These are phyloP conservation scores for Leptinotarsa rubiginosa DNA, from an alignment of 2,888 invertebrate genomes.

Conservation along the genomic window DNA sequence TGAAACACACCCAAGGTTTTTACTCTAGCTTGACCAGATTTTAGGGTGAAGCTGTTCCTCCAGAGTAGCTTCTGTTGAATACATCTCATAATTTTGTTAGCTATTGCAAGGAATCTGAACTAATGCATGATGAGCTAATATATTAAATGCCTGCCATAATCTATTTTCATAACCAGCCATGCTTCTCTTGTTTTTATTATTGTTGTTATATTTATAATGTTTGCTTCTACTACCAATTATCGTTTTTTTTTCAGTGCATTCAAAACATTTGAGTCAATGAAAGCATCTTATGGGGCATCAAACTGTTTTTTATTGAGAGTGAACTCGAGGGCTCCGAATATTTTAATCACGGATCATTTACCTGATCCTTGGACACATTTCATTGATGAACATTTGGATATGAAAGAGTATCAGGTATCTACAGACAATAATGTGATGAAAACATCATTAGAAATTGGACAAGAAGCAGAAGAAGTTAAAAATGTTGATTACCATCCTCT, in stretches of 20 bases:
- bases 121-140: too few species aligned
- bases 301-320: slow-evolving; percentile 91
- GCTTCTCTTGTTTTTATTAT: slow-evolving; percentile 5
- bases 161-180: too few species aligned
- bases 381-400: slow-evolving; percentile 70
- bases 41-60: too few species aligned
- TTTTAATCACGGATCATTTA: slow-evolving; percentile 69
- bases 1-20: too few species aligned
- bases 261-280: slow-evolving; percentile 84
- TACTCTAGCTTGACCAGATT: too few species aligned
- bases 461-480: slow-evolving; percentile 66
- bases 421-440: slow-evolving; percentile 56
- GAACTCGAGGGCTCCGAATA: slow-evolving; percentile 80
- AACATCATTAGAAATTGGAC: slow-evolving; percentile 67
- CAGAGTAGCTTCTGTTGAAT: too few species aligned
- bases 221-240: not conserved
- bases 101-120: too few species aligned
- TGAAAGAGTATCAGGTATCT: slow-evolving; percentile 48
- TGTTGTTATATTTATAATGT: not conserved
- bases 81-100: too few species aligned
- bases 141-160: too few species aligned
- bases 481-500: slow-evolving; percentile 75
- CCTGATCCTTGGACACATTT: slow-evolving; percentile 90
- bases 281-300: slow-evolving; percentile 86
- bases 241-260: slow-evolving; percentile 74